Base-by-base conservation (phyloP, 2,888 invertebrate species). In the Tipula confusa region DNA sequence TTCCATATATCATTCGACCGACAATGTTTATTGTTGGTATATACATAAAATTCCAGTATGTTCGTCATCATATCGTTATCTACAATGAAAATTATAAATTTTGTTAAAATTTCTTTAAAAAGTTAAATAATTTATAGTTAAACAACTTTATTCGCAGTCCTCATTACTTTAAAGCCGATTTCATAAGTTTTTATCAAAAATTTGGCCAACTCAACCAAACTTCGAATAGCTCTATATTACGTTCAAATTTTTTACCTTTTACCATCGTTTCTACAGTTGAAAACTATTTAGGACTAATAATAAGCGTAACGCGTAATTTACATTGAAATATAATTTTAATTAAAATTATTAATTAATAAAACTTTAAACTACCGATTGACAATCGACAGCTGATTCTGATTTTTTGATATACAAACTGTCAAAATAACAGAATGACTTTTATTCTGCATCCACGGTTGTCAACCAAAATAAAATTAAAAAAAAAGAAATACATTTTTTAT, bases 361-460 rank as follows among this genome's bases (percentile, higher is more conserved):
- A 64, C 24, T 64, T 24, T 24, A 15, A 64, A 64, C 64, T 64
- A 80, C 31, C 29, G 13, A 29, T n/a, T 80, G 80, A 80, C 80
- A 80, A 80, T 80, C 29, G 80, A 80, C 80, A 80, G 80, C 80
- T 80, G 80, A 80, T 80, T 31, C 80, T 29, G 31, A 80, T 29
- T 80, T 64, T 64, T 64, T 64, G 31, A 80, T 80, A 29, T 80
- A 80, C 31, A 31, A 80, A 80, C 80, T 80, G 80, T 80, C 80
- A 80, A 80, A 80, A 15, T 80, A 29, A 80, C 64, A 64, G 64
- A 64, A 24, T 64, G 64, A 64, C 64, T 64, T 43, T 36, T 43
- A 2, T 43, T 64, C 64, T 64, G n/a, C 24, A 64, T 18, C 64
- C 64, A 64, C 64, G 64, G 64, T 64, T 64, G 64, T 64, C 64